These are phyloP conservation scores for Periophthalmus magnuspinnatus DNA, from an alignment of 2,797 vertebrate species.

Conservation along the genomic window DNA sequence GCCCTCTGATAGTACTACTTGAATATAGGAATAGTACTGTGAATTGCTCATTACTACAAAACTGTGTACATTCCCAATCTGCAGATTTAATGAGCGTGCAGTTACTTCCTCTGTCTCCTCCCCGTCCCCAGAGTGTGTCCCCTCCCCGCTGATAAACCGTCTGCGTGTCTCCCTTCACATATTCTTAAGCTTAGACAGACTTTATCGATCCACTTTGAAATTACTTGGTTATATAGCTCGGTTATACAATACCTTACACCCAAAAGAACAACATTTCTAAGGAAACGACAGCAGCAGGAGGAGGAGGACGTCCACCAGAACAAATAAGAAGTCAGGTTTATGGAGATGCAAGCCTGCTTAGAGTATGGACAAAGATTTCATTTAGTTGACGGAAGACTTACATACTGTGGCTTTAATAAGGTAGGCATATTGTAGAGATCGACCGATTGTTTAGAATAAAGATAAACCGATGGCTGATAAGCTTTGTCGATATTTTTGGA, in stretches of 20 bases:
- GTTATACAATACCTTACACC: neutral
- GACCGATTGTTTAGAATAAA: too few species aligned
- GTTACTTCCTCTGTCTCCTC: slow-evolving; percentile 19
- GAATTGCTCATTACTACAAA: neutral
- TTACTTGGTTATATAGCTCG: neutral
- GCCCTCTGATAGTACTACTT: neutral
- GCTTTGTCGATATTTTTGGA: too few species aligned
- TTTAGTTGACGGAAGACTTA: too few species aligned
- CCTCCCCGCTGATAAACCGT: slow-evolving; percentile 16
- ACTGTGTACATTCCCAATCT: neutral
- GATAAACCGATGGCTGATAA: too few species aligned
- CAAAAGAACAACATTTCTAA: too few species aligned
- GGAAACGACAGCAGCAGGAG: too few species aligned
- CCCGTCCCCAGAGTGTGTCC: slow-evolving; percentile 24
- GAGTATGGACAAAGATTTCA: too few species aligned
- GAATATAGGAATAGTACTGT: neutral
- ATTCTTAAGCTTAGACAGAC: neutral
- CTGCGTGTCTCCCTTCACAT: neutral
- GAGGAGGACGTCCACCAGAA: too few species aligned
- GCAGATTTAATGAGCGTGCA: neutral
- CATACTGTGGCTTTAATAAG: too few species aligned
- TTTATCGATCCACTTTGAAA: neutral
- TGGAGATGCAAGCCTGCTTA: too few species aligned
- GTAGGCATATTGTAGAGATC: too few species aligned
- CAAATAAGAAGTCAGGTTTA: too few species aligned